Evolutionary conservation across 2,888 invertebrate genomes (phyloP).

Genomic region (Monopis laevigella): DNA sequence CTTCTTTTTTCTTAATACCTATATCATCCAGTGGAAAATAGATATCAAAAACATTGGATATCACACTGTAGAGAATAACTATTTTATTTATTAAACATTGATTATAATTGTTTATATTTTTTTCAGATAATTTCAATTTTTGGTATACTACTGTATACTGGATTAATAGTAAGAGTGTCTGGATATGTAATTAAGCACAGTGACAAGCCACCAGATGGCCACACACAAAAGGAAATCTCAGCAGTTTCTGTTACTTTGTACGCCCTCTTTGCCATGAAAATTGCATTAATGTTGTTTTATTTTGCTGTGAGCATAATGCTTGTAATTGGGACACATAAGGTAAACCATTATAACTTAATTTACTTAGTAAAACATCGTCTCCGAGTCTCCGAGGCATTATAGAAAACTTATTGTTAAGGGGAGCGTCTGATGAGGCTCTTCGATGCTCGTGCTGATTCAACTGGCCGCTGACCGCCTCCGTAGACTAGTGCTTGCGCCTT

Average conservation of each 20-base stretch:
- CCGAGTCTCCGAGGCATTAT: no score
- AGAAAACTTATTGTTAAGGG: no score
- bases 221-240: conserved; percentile 31
- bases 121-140: conserved; percentile 31
- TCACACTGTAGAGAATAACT: neutral
- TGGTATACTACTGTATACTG: neutral
- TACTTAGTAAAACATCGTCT: no score
- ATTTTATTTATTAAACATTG: neutral
- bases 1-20: no score
- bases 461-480: no score
- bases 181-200: conserved; percentile 28
- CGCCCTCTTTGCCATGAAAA: conserved; percentile 39
- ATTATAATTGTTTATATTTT: conserved; percentile 5
- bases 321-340: conserved; percentile 42
- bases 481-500: no score
- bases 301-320: conserved; percentile 36
- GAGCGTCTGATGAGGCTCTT: no score
- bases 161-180: conserved; percentile 34
- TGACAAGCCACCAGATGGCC: conserved; percentile 25
- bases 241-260: conserved; percentile 35
- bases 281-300: conserved; percentile 38
- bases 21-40: no score
- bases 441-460: no score
- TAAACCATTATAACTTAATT: conserved; percentile 28
- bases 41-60: no score